Evolutionary conservation across 2,888 invertebrate genomes (phyloP).

Genomic region (Mythimna vitellina): DNA sequence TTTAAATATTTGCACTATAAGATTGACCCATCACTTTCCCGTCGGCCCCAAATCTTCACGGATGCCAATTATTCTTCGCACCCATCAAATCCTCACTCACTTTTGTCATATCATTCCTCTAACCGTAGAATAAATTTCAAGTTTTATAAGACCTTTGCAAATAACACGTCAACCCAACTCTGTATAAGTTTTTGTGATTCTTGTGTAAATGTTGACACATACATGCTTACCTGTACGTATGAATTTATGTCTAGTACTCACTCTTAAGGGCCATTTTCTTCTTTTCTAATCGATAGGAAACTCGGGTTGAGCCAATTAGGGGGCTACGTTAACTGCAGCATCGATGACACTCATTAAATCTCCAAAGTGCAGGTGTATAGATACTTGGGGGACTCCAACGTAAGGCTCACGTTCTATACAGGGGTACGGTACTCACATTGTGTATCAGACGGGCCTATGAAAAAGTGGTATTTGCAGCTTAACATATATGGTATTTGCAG

Average conservation of each 20-base stretch:
- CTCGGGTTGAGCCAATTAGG: too few species aligned
- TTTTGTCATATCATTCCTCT: slow-evolving; percentile 57
- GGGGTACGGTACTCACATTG: too few species aligned
- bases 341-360: too few species aligned
- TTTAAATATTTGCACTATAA: neutral
- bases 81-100: slow-evolving; percentile 41
- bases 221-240: neutral
- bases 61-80: slow-evolving; percentile 45
- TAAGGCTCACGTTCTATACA: too few species aligned
- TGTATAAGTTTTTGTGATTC: slow-evolving; percentile 48
- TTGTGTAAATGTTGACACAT: slow-evolving; percentile 23
- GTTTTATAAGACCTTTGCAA: slow-evolving; percentile 62
- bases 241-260: neutral
- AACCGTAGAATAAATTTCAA: slow-evolving; percentile 49
- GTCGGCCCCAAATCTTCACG: slow-evolving; percentile 29
- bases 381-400: too few species aligned
- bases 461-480: too few species aligned
- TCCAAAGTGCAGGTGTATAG: too few species aligned
- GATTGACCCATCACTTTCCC: slow-evolving; percentile 36
- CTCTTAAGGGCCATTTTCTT: too few species aligned
- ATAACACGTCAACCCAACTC: slow-evolving; percentile 65
- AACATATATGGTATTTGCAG: too few species aligned
- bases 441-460: too few species aligned
- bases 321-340: too few species aligned
- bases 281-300: too few species aligned